Evolutionary conservation across 1,140 invertebrate species (phyloP), one percentile per base, ranked within the genome.

Genomic region (Drosophila paulistorum): DNA sequence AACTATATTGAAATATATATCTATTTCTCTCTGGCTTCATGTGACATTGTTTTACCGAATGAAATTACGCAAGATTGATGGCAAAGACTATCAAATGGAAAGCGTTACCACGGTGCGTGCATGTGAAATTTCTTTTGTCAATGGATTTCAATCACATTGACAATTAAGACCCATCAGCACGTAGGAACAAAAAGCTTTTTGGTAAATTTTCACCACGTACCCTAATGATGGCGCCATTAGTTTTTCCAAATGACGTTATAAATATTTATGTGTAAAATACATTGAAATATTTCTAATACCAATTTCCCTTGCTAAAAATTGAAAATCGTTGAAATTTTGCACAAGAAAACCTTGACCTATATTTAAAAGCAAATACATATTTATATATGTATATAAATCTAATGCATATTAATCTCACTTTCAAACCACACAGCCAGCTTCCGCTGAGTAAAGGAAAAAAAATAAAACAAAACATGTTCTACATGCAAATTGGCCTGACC

Each of bases 171-270:
- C 17, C 59, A 7, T 55, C 57, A 65, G 68, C 84, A 87, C 84
- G 84, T 89, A 74, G 59, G 9, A 20, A 73, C 63, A 60, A 84
- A 60, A 84, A 80, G 80, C 61, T 23, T 23, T 30, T 23, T 51
- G 45, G 17, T 23, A 51, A 77, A 89, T 89, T 89, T 89, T 81
- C 85, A 89, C 84, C 85, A 89, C 84, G 85, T 89, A 89, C 60
- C 35, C 60, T 62, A 54, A 68, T 87, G 79, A 80, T 86, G 76
- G 83, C 76, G 82, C 79, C 83, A 82, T 82, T 87, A 77, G 69
- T 64, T 51, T 68, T 20, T 42, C 70, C 62, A 74, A 77, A 89
- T 71, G 65, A 68, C 55, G 48, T 58, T 41, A 60, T 86, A 70
- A 87, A 79, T 67, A 77, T 86, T 83, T 72, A 82, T 68, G 2